Percentiles rank a stretch among this genome's conserved stretches.
These are phyloP conservation scores for Coracopsis vasa DNA, from an alignment of 2,113 vertebrate species.

Conservation along the genomic window DNA sequence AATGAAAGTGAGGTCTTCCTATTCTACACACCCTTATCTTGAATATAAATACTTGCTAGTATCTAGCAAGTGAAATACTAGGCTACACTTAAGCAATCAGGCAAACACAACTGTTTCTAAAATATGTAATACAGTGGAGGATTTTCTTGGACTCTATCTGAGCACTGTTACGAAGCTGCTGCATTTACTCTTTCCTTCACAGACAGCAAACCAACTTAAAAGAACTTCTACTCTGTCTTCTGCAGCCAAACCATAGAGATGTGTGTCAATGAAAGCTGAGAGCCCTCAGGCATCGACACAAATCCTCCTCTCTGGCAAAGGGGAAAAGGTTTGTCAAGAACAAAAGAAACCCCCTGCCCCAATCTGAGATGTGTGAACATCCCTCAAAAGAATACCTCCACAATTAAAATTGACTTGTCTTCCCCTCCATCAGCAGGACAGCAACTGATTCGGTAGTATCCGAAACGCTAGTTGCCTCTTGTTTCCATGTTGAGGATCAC, in stretches of 20 bases:
- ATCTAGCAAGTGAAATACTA: background rate
- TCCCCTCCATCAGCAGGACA: background rate
- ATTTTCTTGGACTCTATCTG: background rate
- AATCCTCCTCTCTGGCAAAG: background rate
- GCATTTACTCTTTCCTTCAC: background rate
- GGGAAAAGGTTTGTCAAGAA: background rate
- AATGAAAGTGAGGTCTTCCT: background rate
- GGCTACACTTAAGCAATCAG: background rate
- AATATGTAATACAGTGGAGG: background rate
- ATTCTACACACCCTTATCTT: background rate
- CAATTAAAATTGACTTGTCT: background rate
- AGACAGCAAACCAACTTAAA: background rate
- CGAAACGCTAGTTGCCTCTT: background rate
- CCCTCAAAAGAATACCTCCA: background rate
- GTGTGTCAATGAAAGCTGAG: background rate
- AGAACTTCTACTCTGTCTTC: constrained; percentile 11
- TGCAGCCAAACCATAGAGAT: background rate
- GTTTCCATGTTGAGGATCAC: background rate
- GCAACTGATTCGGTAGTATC: background rate
- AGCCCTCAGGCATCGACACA: background rate
- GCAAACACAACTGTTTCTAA: constrained; percentile 4
- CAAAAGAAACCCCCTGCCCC: background rate
- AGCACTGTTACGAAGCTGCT: background rate
- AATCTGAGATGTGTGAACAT: background rate
- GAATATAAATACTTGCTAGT: background rate